These are phyloP conservation scores for Rhea pennata DNA, from an alignment of 2,113 vertebrate genomes.

Conservation along the genomic window DNA sequence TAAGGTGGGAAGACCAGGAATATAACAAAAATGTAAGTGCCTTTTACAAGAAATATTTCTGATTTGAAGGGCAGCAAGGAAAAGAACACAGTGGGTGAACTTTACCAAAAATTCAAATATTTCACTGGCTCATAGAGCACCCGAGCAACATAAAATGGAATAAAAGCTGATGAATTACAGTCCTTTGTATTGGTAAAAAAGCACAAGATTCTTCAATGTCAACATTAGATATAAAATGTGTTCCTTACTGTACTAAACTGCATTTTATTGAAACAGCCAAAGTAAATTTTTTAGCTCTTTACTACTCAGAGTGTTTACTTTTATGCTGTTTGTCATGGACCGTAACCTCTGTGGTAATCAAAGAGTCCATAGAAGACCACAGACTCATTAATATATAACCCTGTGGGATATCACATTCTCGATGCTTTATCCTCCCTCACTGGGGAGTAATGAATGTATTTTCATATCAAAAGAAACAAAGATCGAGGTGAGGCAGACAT, in stretches of 20 bases:
- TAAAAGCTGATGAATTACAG: constrained; percentile 73
- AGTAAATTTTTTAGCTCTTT: constrained; percentile 61
- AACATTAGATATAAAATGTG: constrained; percentile 66
- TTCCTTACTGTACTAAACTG: constrained; percentile 64
- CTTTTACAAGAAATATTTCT: constrained; percentile 35
- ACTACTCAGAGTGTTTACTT: background rate
- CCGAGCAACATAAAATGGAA: constrained; percentile 67
- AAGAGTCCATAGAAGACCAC: background rate
- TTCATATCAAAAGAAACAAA: background rate
- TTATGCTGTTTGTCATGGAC: background rate
- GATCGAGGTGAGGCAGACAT: background rate
- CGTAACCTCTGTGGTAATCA: background rate
- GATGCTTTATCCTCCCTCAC: background rate
- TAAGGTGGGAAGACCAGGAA: constrained; percentile 15
- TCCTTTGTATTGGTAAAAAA: constrained; percentile 72
- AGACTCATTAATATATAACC: background rate
- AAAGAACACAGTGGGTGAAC: constrained; percentile 41
- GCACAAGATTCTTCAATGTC: constrained; percentile 68
- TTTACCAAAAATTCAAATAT: constrained; percentile 60
- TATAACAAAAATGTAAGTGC: constrained; percentile 16
- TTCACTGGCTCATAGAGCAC: constrained; percentile 56
- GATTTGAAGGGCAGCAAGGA: constrained; percentile 32
- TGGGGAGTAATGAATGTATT: background rate
- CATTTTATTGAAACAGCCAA: constrained; percentile 67
- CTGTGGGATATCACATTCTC: background rate